Base-by-base conservation (phyloP, 2,113 vertebrate genomes). In the Actenoides hombroni region DNA sequence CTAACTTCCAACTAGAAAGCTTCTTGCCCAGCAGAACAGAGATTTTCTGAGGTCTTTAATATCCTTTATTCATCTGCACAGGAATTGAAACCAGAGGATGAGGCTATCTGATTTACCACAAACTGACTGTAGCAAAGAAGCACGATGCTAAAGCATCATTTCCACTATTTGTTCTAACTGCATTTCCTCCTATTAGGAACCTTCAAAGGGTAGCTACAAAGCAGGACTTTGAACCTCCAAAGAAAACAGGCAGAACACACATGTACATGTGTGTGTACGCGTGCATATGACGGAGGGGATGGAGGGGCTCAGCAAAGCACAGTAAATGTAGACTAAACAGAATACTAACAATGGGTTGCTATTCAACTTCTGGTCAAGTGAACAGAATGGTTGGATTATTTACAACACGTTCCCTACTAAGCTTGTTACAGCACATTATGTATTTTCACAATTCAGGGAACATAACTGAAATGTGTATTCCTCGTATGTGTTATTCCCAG, bases 311-410 rank as follows among this genome's bases (percentile, higher is more conserved):
- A 78, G 71, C 71, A 71, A 78, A 81, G 64, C 33, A 76, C 15
- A 71, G 61, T 6, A 56, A 33, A 48, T 10, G 24, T 7, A 69
- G 48, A 73, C 71, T 86, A 65, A 84, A 91, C 46, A 89, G 57
- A 82, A 51, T n/a, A 88, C 63, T 51, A 94, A 93, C 90, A 95
- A 86, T 79, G 54, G 87, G 40, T 87, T 39, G 56, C 87, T 80
- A 79, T 93, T 94, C 91, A 94, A 81, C 67, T 91, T 67, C 39
- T 83, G 78, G 77, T 91, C 94, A 91, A 91, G 64, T 83, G 87
- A 83, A 44, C 70, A 91, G 28, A 85, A 11, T 69, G 71, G 37
- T 49, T 33, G 87, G 85, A 92, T 86, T 83, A 91, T 73, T 70
- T 93, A 59, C 28, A 57, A 42, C 2, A 0, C 57, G 13, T 44